Conservation (phyloP, 2,888 invertebrate genomes). For the Drosophila monieri region DNA sequence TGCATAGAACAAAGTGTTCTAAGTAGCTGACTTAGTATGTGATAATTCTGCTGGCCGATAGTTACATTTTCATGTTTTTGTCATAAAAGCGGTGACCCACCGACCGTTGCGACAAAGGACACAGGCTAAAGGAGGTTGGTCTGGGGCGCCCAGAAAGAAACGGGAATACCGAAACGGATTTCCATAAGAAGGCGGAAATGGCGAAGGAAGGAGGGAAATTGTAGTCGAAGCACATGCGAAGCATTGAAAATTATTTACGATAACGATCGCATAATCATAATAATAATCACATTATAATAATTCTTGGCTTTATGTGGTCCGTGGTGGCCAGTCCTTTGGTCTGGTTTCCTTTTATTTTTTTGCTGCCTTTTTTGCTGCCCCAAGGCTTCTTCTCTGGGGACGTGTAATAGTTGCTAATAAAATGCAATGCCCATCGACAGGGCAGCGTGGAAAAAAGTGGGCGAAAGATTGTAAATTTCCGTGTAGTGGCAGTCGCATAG, state of each 20-base stretch:
- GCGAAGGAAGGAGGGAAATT: slow-evolving; percentile 23
- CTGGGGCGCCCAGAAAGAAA: slow-evolving; percentile 5
- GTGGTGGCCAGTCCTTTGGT: slow-evolving; percentile 37
- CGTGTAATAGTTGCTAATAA: slow-evolving; percentile 78
- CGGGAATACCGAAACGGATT: slow-evolving; percentile 46
- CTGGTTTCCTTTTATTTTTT: slow-evolving; percentile 4
- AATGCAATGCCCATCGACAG: slow-evolving; percentile 75
- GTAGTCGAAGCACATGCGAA: slow-evolving; percentile 72
- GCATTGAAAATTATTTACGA: slow-evolving; percentile 80
- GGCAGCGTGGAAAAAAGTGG: slow-evolving; percentile 34
- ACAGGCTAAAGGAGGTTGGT: slow-evolving; percentile 6
- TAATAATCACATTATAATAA: slow-evolving; percentile 80
- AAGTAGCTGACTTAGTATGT: slow-evolving; percentile 79
- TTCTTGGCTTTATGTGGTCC: slow-evolving; percentile 73
- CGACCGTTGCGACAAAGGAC: slow-evolving; percentile 7
- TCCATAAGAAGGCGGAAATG: slow-evolving; percentile 61
- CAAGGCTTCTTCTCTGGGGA: slow-evolving; percentile 45
- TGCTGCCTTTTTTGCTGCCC: slow-evolving; percentile 7
- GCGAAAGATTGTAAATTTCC: slow-evolving; percentile 17
- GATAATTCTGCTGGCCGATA: slow-evolving; percentile 74
- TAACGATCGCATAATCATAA: slow-evolving; percentile 80
- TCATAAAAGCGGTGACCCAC: slow-evolving; percentile 34
- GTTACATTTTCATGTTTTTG: slow-evolving; percentile 76
- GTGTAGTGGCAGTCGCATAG: not conserved
- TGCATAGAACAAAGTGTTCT: slow-evolving; percentile 61